Conservation (phyloP, 2,797 vertebrate genomes). For the Podarcis lilfordi region DNA sequence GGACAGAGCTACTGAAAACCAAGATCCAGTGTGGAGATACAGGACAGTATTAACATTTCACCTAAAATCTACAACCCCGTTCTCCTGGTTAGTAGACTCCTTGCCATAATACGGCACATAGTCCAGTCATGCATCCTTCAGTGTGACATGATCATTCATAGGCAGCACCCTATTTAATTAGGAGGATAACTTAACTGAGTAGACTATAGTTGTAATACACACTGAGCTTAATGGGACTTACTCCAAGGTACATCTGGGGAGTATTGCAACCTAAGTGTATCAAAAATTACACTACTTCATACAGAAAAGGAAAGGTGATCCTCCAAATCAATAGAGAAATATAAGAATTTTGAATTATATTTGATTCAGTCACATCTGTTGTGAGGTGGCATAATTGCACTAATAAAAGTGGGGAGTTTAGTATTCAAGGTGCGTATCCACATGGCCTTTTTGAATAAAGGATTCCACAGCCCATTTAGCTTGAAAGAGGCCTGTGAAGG, state of each 20-base stretch:
- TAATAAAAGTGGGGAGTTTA: background rate
- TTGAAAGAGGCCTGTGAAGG: background rate
- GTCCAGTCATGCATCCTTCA: background rate
- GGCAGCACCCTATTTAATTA: background rate
- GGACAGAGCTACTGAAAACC: background rate
- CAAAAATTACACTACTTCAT: background rate
- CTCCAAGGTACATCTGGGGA: too few species aligned
- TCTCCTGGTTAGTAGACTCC: background rate
- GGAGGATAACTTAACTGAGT: background rate
- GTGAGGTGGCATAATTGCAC: background rate
- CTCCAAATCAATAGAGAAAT: background rate
- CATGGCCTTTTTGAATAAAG: background rate
- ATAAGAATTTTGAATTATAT: background rate
- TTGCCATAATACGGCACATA: background rate
- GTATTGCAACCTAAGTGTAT: background rate
- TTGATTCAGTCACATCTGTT: background rate
- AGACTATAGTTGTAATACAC: too few species aligned
- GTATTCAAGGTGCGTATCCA: background rate
- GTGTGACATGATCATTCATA: background rate
- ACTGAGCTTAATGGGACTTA: too few species aligned
- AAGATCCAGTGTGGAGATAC: background rate
- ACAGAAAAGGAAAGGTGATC: background rate
- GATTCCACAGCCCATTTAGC: background rate
- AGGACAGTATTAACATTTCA: background rate
- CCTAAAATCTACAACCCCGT: background rate